Conservation (phyloP, 2,797 vertebrate genomes). For the Austrolebias charrua region DNA sequence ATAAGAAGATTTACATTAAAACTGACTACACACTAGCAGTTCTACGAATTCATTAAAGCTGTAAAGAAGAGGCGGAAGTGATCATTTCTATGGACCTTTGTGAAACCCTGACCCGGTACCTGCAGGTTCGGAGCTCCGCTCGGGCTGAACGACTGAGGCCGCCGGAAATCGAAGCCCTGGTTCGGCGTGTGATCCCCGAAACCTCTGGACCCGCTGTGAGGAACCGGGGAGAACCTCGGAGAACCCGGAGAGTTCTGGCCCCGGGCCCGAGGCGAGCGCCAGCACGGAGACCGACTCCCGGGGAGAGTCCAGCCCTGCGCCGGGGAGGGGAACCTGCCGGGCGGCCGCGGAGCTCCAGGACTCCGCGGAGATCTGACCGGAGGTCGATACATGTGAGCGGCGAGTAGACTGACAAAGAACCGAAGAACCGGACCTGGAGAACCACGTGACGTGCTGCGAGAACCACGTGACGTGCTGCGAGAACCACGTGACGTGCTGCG, state of each 20-base stretch:
- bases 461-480: no score
- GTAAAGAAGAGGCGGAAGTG: no score
- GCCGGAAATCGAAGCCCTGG: constrained; percentile 23
- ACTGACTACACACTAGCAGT: no score
- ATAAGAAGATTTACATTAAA: no score
- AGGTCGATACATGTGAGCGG: constrained; percentile 38
- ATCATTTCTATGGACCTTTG: no score
- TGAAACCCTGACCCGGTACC: constrained; percentile 18
- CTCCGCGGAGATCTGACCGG: constrained; percentile 38
- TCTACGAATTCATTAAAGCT: no score
- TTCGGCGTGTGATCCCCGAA: constrained; percentile 15
- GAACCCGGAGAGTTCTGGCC: constrained; percentile 6
- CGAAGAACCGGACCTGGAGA: background rate
- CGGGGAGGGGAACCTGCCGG: constrained; percentile 39
- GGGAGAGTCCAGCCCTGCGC: constrained; percentile 24
- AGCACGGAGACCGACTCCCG: background rate
- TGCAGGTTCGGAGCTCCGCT: constrained; percentile 8
- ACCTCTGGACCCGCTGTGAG: background rate
- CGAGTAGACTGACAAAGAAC: background rate
- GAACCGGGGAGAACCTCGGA: background rate
- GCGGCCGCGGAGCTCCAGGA: constrained; percentile 34
- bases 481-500: no score
- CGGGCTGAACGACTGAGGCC: constrained; percentile 33
- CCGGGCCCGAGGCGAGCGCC: background rate
- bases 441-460: background rate